Conservation (phyloP, 2,113 vertebrate genomes). For the Glareola pratincola region DNA sequence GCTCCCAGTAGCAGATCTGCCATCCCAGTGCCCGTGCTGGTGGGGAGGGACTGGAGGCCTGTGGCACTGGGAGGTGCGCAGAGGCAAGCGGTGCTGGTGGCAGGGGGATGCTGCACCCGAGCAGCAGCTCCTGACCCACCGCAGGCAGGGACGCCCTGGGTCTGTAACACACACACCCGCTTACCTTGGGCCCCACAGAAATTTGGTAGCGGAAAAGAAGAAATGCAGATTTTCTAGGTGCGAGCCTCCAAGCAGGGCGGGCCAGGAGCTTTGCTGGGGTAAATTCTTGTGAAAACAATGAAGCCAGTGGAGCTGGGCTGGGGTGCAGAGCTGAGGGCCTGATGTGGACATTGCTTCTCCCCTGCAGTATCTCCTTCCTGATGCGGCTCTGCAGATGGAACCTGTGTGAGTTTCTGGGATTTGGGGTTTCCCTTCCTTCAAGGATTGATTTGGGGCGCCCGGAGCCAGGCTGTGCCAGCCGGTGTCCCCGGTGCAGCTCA, state of each 20-base stretch:
- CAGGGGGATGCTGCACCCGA: not conserved
- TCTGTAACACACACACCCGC: not conserved
- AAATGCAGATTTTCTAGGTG: not conserved
- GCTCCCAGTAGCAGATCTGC: rapidly evolving
- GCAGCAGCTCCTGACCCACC: not conserved
- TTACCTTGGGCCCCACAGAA: not conserved
- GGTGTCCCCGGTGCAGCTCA: not conserved
- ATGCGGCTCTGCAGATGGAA: not conserved
- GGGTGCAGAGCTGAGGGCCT: not conserved
- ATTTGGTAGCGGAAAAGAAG: not conserved
- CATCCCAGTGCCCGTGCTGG: not conserved
- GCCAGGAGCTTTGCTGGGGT: not conserved
- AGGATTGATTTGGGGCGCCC: not conserved
- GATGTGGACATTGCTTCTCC: rapidly evolving
- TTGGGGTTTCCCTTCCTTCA: not conserved
- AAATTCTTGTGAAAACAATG: not conserved
- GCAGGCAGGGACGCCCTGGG: not conserved
- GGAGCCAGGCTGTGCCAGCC: not conserved
- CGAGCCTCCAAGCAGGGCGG: rapidly evolving
- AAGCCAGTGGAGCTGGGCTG: not conserved
- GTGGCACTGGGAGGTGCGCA: not conserved
- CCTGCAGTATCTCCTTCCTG: not conserved
- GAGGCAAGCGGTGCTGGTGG: not conserved
- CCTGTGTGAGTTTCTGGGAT: not conserved
- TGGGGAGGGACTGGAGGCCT: not conserved